Evolutionary conservation across 2,888 invertebrate genomes (phyloP), one percentile per base, ranked within the genome.

Genomic region (Lasioglossum zephyrum): DNA sequence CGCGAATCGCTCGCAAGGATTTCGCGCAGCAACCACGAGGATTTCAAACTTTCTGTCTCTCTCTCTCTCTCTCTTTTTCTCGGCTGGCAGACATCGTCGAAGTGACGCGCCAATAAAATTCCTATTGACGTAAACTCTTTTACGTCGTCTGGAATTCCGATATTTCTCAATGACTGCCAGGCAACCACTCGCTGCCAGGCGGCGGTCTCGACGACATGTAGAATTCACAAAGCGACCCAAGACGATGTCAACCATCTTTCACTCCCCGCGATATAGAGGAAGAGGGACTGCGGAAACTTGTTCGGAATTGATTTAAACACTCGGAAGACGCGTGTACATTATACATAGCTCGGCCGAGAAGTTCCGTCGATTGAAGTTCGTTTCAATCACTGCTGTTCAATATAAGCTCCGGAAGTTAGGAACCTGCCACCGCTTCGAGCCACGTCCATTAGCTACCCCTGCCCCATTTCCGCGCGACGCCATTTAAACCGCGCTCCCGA

Each of bases 61-160:
- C 26, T 26, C 26, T 26, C 26, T 26, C 22, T 0, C 26, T 26
- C 26, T 26, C 26, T 26, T 13, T 26, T 26, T 26, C 26, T 26
- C 1, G 18, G 8, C 66, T 5, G 6, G 49, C 63, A 57, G 44
- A 22, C 53, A 49, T 49, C 70, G 70, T 2, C n/a, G 2, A 16
- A n/a, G 11, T 8, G 70, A 72, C 78, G 39, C 13, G 36, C 31
- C 69, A 79, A 81, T 85, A 79, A 85, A 76, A 85, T 81, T 73
- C 44, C 63, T 41, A 86, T 81, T 66, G 77, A 79, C 79, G 66
- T n/a, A 79, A 82, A 85, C 75, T 53, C 77, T 66, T 81, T 72
- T 39, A 47, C 72, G 47, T 39, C 72, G 75, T 73, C 57, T 53
- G 69, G 44, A 26, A 3, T 57, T 26, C 49, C 63, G 39, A 86